Evolutionary conservation across 2,797 vertebrate species (phyloP), one percentile per base, ranked within the genome.

Genomic region (Aselliscus stoliczkanus): DNA sequence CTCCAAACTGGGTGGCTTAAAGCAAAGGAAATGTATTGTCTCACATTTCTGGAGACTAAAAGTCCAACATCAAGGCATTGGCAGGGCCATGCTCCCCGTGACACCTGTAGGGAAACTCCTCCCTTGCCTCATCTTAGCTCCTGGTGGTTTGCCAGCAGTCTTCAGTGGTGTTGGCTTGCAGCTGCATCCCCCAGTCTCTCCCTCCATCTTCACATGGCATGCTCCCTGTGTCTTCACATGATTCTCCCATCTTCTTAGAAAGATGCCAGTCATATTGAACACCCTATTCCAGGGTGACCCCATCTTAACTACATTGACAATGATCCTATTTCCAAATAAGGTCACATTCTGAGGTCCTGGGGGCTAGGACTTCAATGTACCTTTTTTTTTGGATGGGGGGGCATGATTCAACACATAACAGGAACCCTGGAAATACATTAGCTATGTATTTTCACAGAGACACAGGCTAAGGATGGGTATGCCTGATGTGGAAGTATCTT

Each of bases 161-260:
- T 27, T 39, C 2, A 21, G 1, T 27, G 18, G 23, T 18, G 8
- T 15, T 56, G n/a, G 5, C 34, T 85, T 27, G 39, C 10, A 4
- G 11, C 47, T 29, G 6, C 21, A 0, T 23, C 37, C 25, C 25
- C 23, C 17, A 17, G 0, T 17, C 65, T 77, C 50, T 58, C n/a
- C 72, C 54, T 62, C 18, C 2, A 3, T 23, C 18, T 23, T 60
- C 6, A 12, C 2, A 0, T 13, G 20, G 13, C 23, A 1, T 76
- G 31, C 50, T 79, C n/a, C 9, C 39, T 11, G 5, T 18, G 7
- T 69, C 52, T 50, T 44, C 5, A 0, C 0, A 0, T 5, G 25
- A 81, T 31, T 2, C 2, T 2, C 44, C 42, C 10, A 2, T 9
- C 31, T 77, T 70, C 29, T 75, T 73, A 23, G 67, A 54, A 88